phyloP scores from a whole-genome alignment of 2,888 invertebrate genomes.

The Volucella inflata region DNA sequence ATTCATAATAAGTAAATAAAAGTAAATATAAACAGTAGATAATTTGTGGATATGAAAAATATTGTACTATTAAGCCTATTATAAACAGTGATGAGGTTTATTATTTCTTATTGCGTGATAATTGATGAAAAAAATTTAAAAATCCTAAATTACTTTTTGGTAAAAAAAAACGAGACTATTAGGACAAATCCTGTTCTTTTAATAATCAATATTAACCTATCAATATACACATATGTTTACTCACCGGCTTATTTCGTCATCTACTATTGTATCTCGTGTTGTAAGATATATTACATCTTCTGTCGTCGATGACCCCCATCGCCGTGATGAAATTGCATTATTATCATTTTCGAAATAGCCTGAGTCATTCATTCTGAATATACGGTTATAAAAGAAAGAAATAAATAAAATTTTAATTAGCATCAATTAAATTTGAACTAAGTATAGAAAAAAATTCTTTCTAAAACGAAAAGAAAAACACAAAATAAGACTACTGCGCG shows the following conservation, averaged over 20 bases:
- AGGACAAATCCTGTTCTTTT: too few relatives aligned
- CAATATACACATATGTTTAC: background rate
- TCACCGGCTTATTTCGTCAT: slow-evolving; percentile 66
- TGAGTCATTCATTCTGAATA: slow-evolving; percentile 58
- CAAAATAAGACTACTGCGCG: background rate
- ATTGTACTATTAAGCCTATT: too few relatives aligned
- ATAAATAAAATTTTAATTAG: background rate
- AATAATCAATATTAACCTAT: too few relatives aligned
- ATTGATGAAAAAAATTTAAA: too few relatives aligned
- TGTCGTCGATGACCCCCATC: slow-evolving; percentile 53
- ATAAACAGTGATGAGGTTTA: too few relatives aligned
- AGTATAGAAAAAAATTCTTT: background rate
- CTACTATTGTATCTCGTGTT: slow-evolving; percentile 6
- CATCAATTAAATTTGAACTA: too few relatives aligned
- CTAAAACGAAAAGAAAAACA: slow-evolving; percentile 12
- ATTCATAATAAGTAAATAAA: too few relatives aligned
- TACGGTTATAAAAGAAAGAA: background rate
- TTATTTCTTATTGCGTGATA: too few relatives aligned
- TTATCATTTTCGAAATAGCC: slow-evolving; percentile 8
- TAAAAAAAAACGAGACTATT: too few relatives aligned
- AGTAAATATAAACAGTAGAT: too few relatives aligned
- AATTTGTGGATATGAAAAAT: too few relatives aligned
- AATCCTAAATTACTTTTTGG: too few relatives aligned
- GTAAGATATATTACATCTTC: slow-evolving; percentile 20
- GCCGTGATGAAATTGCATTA: slow-evolving; percentile 27